Conservation (phyloP, 1,140 invertebrate genomes). For the Atopsyche davidsoni region DNA sequence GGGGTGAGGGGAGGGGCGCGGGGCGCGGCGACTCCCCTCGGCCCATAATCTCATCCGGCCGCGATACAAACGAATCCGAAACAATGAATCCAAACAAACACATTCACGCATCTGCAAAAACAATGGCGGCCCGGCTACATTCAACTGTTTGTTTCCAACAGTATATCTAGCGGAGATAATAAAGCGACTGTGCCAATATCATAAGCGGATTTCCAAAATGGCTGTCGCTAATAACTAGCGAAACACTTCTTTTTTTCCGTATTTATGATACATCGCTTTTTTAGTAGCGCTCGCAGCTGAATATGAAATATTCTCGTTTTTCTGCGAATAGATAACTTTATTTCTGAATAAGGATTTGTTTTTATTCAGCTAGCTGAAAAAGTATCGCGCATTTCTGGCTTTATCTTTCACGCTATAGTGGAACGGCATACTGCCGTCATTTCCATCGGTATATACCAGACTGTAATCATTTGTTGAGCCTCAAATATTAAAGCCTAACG, state of each 20-base stretch:
- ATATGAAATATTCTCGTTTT: no score
- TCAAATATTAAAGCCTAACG: no score
- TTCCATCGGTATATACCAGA: no score
- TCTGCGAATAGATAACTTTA: no score
- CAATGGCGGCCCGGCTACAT: constrained; percentile 15
- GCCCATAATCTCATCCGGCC: constrained; percentile 13
- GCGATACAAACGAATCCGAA: constrained; percentile 17
- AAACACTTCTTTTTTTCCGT: background rate
- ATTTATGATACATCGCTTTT: background rate
- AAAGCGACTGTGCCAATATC: constrained; percentile 18
- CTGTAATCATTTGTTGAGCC: no score
- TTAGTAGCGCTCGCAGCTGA: no score
- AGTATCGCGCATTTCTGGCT: no score
- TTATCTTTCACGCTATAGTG: no score
- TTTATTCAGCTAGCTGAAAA: no score
- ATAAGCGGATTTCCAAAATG: constrained; percentile 20
- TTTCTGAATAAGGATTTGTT: no score
- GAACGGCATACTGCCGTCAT: no score
- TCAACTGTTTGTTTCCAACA: constrained; percentile 16
- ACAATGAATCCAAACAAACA: constrained; percentile 24
- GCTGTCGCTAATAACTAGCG: background rate
- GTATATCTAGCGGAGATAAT: constrained; percentile 18
- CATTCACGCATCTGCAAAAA: constrained; percentile 23
- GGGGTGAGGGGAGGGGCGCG: background rate
- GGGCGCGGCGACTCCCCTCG: constrained; percentile 6